Evolutionary conservation across 2,888 invertebrate genomes (phyloP).

Genomic region (Eulithis prunata): DNA sequence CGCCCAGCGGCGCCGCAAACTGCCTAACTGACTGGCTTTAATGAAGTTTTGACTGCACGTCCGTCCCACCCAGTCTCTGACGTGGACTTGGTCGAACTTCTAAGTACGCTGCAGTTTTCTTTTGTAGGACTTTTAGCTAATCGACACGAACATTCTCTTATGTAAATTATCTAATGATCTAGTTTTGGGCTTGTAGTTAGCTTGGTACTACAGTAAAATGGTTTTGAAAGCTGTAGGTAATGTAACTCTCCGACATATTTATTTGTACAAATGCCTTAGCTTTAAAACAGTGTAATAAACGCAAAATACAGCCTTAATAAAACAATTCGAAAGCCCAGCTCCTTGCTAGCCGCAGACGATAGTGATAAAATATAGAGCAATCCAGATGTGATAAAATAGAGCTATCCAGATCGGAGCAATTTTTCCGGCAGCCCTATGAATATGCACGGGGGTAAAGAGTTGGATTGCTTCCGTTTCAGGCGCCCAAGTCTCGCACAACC

Average conservation of each 20-base stretch:
- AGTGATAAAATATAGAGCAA: constrained; percentile 43
- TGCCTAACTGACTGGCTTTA: constrained; percentile 63
- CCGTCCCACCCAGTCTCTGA: constrained; percentile 45
- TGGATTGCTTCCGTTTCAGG: constrained; percentile 59
- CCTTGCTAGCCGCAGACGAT: constrained; percentile 35
- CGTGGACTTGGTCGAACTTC: constrained; percentile 43
- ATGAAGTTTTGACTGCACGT: constrained; percentile 63
- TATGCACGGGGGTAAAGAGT: constrained; percentile 60
- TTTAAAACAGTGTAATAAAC: constrained; percentile 19
- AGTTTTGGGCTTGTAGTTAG: too few relatives aligned
- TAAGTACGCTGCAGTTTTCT: constrained; percentile 35
- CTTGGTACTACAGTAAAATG: background rate
- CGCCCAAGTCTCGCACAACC: constrained; percentile 47
- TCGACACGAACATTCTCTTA: background rate
- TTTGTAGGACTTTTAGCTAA: constrained; percentile 23
- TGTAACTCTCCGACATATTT: background rate
- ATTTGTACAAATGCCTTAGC: constrained; percentile 11
- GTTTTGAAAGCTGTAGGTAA: background rate
- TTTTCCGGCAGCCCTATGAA: constrained; percentile 56
- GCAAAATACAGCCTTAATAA: constrained; percentile 30
- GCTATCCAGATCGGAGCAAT: constrained; percentile 49
- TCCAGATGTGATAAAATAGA: constrained; percentile 39
- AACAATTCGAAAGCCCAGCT: constrained; percentile 33
- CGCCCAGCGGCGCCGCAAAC: constrained; percentile 53
- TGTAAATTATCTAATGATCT: background rate